Conservation (phyloP, 1,140 invertebrate genomes). For the Drosophila malerkotliana region DNA sequence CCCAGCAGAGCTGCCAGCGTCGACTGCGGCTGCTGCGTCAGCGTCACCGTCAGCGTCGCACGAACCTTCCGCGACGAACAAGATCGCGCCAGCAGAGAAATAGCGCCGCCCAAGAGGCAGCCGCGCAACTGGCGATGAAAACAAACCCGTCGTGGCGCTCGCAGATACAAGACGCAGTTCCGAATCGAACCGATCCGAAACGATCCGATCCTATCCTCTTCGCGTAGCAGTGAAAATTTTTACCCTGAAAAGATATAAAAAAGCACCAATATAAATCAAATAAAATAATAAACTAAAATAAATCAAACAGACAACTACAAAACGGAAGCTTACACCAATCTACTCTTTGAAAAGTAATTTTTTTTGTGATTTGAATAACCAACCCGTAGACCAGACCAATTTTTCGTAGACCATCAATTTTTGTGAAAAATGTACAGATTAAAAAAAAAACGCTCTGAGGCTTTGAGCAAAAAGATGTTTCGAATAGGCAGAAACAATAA, state of each 20-base stretch:
- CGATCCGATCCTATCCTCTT: neutral
- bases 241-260: neutral
- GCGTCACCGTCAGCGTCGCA: slow-evolving; percentile 15
- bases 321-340: slow-evolving; percentile 27
- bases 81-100: slow-evolving; percentile 71
- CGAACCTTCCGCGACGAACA: slow-evolving; percentile 70
- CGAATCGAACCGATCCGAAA: slow-evolving; percentile 38
- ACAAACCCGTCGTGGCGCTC: slow-evolving; percentile 79
- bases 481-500: no score
- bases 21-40: slow-evolving; percentile 2
- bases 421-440: no score
- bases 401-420: no score
- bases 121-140: slow-evolving; percentile 70
- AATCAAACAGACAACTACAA: slow-evolving; percentile 4
- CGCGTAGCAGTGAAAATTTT: slow-evolving; percentile 50
- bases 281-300: neutral
- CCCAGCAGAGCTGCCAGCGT: slow-evolving; percentile 34
- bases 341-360: slow-evolving; percentile 14
- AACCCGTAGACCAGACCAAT: no score
- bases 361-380: no score
- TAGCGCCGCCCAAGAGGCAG: slow-evolving; percentile 73
- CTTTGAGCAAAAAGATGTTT: no score
- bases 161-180: slow-evolving; percentile 76
- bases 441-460: no score
- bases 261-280: neutral